Base-by-base conservation (phyloP, 2,888 invertebrate genomes). In the Therioaphis trifolii region DNA sequence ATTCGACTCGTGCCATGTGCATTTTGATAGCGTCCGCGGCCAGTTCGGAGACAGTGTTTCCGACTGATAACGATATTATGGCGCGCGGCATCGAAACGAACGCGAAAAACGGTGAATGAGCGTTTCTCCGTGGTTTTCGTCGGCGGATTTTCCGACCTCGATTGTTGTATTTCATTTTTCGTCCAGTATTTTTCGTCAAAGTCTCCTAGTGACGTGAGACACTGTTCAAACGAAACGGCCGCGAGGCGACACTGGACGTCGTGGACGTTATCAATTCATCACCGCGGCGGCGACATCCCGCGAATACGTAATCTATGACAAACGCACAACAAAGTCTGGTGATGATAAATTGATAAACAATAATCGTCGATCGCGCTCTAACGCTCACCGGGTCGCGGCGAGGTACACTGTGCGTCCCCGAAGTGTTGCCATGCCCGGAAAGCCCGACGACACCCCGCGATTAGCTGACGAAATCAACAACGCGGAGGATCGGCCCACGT, bases 341-440 rank as follows among this genome's bases (percentile, higher is more conserved):
- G 12, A 46, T 46, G 14, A 3, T 15, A 0, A 15, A 46, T 14
- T 14, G 3, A 14, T 1, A 15, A 14, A 15, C 46, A 46, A 46
- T 15, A 46, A 46, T 46, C 15, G 11, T 46, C 15, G 14, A 9
- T 1, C 14, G 2, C 15, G 0, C 0, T 11, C 46, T 14, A 9
- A 15, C 46, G 14, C 46, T 2, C 15, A 4, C 14, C 15, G 15
- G 11, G 4, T 58, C n/a, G 11, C 7, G 29, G 29, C 15, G 14
- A 15, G 2, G 12, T 15, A 4, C 12, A 46, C 2, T 14, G 0
- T 24, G 43, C 3, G 18, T 27, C n/a, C 14, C 14, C 0, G 18
- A 7, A 14, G 4, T 7, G 35, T n/a, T 63, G 66, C 5, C 63
- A 35, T 77, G 77, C 21, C 77, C 18, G 77, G 21, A n/a, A 35